A percentile compares a stretch with the other conserved stretches of the same genome.
phyloP scores from a whole-genome alignment of 2,888 invertebrate genomes.

The Sphaerophoria rueppellii region DNA sequence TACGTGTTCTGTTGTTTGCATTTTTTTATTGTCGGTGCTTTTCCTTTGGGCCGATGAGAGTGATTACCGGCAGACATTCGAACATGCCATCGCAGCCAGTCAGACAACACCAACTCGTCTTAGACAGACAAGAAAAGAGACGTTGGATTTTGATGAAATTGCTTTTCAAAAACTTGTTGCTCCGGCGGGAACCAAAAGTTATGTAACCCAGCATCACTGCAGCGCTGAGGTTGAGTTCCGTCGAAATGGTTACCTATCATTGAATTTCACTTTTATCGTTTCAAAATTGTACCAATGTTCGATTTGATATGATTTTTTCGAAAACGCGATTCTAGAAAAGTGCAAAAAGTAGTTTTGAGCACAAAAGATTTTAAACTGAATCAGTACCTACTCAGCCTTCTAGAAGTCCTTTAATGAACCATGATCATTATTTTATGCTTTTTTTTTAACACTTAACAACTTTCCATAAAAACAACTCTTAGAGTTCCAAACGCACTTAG shows the following conservation, averaged over 20 bases:
- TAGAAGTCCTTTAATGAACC: too few relatives aligned
- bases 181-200: slow-evolving; percentile 42
- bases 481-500: neutral
- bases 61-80: slow-evolving; percentile 42
- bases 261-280: slow-evolving; percentile 69
- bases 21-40: slow-evolving; percentile 13
- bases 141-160: slow-evolving; percentile 62
- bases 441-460: too few relatives aligned
- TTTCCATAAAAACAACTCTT: too few relatives aligned
- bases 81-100: slow-evolving; percentile 48
- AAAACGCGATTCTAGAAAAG: too few relatives aligned
- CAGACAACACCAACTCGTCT: slow-evolving; percentile 43
- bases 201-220: slow-evolving; percentile 44
- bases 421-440: too few relatives aligned
- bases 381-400: too few relatives aligned
- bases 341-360: too few relatives aligned
- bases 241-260: neutral
- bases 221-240: neutral
- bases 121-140: slow-evolving; percentile 56
- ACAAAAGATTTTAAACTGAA: too few relatives aligned
- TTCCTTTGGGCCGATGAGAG: neutral
- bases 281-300: slow-evolving; percentile 35
- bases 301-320: neutral
- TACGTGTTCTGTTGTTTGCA: slow-evolving; percentile 45
- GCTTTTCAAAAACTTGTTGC: slow-evolving; percentile 61